Base-by-base conservation (phyloP, 2,888 invertebrate genomes). In the Deroplatys truncata region DNA sequence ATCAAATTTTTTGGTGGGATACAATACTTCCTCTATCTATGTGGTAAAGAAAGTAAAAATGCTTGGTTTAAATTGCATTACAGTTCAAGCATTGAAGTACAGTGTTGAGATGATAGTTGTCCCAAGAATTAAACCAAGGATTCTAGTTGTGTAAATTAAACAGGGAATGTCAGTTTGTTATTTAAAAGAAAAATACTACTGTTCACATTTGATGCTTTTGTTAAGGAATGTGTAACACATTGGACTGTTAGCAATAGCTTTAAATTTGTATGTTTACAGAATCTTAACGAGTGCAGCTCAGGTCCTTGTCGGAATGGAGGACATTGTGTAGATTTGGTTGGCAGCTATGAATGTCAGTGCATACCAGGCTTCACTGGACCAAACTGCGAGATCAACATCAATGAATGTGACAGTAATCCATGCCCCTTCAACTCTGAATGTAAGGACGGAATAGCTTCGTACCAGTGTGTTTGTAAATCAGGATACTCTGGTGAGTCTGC, bases 341-440 rank as follows among this genome's bases (percentile, higher is more conserved):
- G 94, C 35, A 93, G 94, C 28, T 95, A 95, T 93, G 92, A 95
- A 90, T 96, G 96, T 92, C 92, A 93, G 16, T 96, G 96, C 91
- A 92, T 93, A 0, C 92, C 94, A 10, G 96, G 95, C 10, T 95
- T 93, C 92, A 93, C 93, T 9, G 96, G 96, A 0, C 92, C 93
- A 5, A 93, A 94, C 86, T 91, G 91, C 83, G 90, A 91, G 84
- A 82, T 89, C 91, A 93, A 91, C 88, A 91, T 93, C 16, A 91
- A 93, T 91, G 93, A 93, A 90, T 95, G 95, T 93, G 94, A 94
- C 72, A 94, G 94, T 90, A 92, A 93, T 15, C 92, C 92, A 56
- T 97, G 97, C 92, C 96, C 96, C 88, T 94, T 95, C 35, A 95
- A 95, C 92, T 96, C 96, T 83, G 96, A 96, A 92, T 97, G 97